Evolutionary conservation across 2,113 vertebrate genomes (phyloP), one percentile per base, ranked within the genome.

Genomic region (Gopherus flavomarginatus): DNA sequence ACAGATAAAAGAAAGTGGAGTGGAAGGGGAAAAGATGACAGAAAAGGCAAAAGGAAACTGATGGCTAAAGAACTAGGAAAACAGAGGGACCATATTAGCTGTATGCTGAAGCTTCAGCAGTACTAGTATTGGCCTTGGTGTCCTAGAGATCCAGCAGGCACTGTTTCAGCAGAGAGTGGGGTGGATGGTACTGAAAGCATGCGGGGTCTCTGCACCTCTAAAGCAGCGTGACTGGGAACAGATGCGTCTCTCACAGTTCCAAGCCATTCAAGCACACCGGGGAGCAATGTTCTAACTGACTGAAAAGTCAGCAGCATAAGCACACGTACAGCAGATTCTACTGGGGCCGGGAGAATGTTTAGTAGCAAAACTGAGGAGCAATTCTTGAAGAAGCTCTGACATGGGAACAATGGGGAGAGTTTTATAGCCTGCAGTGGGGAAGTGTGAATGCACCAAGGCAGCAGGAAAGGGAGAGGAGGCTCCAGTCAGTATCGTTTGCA

Each of bases 381-480:
- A 75, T 19, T 21, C 65, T 75, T 54, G 29, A 50, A 85, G 44
- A 31, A 69, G 75, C 26, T 44, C 72, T 47, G 38, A 78, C 42
- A 47, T 1, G 72, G 72, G 72, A 44, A 77, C 24, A 77, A 77
- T 6, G 72, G 42, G 72, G 47, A 78, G 75, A 85, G 59, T n/a
- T 65, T 50, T 49, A 26, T 27, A 53, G 12, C 5, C 3, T 4
- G 80, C 35, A 78, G 80, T 27, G 3, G 16, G 79, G 82, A 50
- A 3, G 44, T 0, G 5, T 29, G 35, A 26, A 16, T 0, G 0
- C 0, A 24, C 21, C 16, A 6, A 10, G 72, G 9, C n/a, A 6
- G 77, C 78, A 50, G 9, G 50, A 9, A 4, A 59, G 6, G 27
- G 22, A 81, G 47, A 1, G 24, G 13, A 17, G 2, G 4, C 38